A percentile compares a stretch with the other conserved stretches of the same genome.
These are phyloP conservation scores for Cryptus armator DNA, from an alignment of 2,888 invertebrate species.

Conservation along the genomic window DNA sequence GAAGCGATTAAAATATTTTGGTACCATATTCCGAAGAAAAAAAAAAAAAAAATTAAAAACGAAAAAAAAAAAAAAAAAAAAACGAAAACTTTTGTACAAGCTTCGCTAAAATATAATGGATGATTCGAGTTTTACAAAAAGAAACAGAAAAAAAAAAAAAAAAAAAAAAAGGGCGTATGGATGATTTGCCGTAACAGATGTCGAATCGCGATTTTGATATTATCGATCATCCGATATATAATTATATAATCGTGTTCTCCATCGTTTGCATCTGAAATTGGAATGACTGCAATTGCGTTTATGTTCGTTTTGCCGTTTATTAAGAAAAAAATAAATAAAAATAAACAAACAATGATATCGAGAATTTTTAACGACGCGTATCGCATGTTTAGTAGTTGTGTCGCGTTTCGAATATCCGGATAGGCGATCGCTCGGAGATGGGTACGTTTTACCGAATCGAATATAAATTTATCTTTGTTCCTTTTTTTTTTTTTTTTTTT, in stretches of 20 bases:
- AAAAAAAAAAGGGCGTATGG: conserved; percentile 13
- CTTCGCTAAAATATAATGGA: conserved; percentile 56
- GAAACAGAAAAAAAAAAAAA: background rate
- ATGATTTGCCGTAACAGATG: conserved; percentile 5
- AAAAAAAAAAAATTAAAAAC: background rate
- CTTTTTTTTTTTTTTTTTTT: conserved; percentile 26
- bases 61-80: conserved; percentile 23
- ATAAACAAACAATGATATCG: conserved; percentile 45
- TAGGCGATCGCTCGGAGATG: conserved; percentile 23
- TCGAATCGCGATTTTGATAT: conserved; percentile 6
- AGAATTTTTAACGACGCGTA: conserved; percentile 53
- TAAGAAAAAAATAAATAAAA: conserved; percentile 18
- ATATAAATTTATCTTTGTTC: background rate
- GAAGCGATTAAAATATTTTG: conserved; percentile 65
- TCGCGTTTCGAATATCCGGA: conserved; percentile 7
- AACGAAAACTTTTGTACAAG: conserved; percentile 63
- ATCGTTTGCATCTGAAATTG: conserved; percentile 28
- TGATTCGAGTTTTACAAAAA: background rate
- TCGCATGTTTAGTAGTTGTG: conserved; percentile 11
- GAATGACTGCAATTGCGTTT: conserved; percentile 63
- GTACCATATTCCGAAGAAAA: conserved; percentile 62
- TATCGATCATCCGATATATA: background rate
- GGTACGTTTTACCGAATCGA: background rate
- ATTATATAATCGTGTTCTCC: conserved; percentile 11
- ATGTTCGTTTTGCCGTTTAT: conserved; percentile 67